Evolutionary conservation across 2,797 vertebrate genomes (phyloP), one percentile per base, ranked within the genome.

Genomic region (Cyprinodon diabolis): DNA sequence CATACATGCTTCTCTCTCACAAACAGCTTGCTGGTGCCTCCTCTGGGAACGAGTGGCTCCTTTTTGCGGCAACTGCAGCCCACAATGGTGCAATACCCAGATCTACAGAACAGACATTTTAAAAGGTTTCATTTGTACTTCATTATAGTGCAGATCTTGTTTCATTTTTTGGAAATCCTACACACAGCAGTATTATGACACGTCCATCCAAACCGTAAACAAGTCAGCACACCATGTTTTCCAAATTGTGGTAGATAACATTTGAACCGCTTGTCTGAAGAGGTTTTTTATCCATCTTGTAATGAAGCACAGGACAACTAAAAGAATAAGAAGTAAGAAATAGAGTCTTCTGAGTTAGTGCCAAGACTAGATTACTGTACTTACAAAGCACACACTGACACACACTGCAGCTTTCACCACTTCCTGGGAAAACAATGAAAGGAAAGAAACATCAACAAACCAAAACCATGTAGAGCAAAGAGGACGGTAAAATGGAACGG

Each of bases 381-480:
- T 82, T 80, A 72, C 25, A 13, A 75, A 47, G 40, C 40, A 57
- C 72, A 74, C 52, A 65, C 58, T 73, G 72, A 80, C 80, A 84
- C 71, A 78, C 71, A 87, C 75, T 81, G 71, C 83, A 92, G 91
- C 90, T 94, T 93, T 94, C 89, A 91, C 91, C 86, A 75, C 91
- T 93, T 94, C 93, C 92, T 93, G 90, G 84, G 84, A 94, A 94
- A 94, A 95, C 93, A 94, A 94, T 93, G 88, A 92, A 87, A 89
- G 90, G 87, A 90, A 92, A 92, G 88, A 86, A 92, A 92, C 93
- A 88, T 92, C 91, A 94, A 94, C 91, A 94, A 94, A 92, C 90
- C 79, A 88, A 89, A 89, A 86, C 72, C 86, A 90, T 85, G 85
- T 79, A 89, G 87, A 92, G 89, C 80, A 86, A 87, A 79, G 76